phyloP scores from a whole-genome alignment of 2,113 vertebrate genomes.

The Megaceryle maxima region DNA sequence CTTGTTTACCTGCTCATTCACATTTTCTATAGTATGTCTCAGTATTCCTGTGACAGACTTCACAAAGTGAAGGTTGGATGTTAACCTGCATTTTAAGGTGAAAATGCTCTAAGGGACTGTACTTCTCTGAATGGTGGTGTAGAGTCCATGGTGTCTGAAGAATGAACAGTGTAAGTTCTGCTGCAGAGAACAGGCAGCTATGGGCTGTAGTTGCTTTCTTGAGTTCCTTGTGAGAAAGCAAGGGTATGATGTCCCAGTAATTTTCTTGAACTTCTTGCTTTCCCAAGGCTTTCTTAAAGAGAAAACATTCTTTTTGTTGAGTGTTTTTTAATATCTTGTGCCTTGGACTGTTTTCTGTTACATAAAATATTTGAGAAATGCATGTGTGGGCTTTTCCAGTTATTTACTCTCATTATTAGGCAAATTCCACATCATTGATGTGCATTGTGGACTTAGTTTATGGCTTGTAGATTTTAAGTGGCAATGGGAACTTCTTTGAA shows the following conservation, averaged over 20 bases:
- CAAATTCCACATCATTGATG: background rate
- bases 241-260: background rate
- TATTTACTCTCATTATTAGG: background rate
- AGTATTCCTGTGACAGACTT: background rate
- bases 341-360: background rate
- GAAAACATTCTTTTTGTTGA: background rate
- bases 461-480: background rate
- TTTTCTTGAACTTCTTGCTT: slow-evolving; percentile 16
- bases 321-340: background rate
- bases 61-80: background rate
- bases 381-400: slow-evolving; percentile 32
- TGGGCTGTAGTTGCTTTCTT: background rate
- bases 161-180: background rate
- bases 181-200: background rate
- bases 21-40: background rate
- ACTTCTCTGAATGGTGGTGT: background rate
- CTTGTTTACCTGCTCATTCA: background rate
- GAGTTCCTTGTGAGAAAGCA: background rate
- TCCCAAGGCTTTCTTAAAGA: background rate
- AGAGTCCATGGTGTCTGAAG: background rate
- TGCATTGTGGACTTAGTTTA: background rate
- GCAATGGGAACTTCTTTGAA: background rate
- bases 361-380: slow-evolving; percentile 47
- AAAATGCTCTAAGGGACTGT: background rate
- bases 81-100: background rate